phyloP scores from a whole-genome alignment of 2,113 vertebrate species.

The Bufo gargarizans region DNA sequence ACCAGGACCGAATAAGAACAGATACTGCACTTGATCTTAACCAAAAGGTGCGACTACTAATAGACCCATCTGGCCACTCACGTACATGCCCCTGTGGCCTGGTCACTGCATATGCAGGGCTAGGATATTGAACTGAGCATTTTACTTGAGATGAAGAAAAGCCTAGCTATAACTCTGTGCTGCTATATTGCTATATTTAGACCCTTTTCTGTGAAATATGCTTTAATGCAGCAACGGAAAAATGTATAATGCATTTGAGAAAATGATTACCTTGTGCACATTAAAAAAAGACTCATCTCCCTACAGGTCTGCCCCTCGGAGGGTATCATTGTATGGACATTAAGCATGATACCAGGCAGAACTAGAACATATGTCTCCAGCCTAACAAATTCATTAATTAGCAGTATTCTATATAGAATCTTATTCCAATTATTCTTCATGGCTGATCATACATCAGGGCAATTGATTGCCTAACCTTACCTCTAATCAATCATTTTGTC shows the following conservation, averaged over 20 bases:
- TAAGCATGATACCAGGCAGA: slow-evolving; percentile 33
- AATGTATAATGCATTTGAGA: neutral
- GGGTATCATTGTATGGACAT: slow-evolving; percentile 41
- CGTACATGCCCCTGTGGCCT: no score
- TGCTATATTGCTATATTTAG: neutral
- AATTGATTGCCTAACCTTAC: slow-evolving; percentile 53
- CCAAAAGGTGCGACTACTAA: no score
- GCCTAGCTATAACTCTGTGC: neutral
- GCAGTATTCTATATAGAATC: slow-evolving; percentile 26
- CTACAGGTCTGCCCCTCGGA: slow-evolving; percentile 28
- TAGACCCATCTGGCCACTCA: no score
- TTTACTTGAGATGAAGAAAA: neutral
- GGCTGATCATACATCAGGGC: slow-evolving; percentile 53
- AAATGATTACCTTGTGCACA: slow-evolving; percentile 24
- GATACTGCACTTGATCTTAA: no score
- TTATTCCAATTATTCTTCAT: slow-evolving; percentile 42
- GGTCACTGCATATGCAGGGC: neutral
- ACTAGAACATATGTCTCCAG: slow-evolving; percentile 35
- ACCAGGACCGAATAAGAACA: no score
- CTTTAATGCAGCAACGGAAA: neutral
- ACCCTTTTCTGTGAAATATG: neutral
- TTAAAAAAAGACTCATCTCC: slow-evolving; percentile 6
- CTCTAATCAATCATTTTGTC: slow-evolving; percentile 53
- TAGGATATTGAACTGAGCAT: neutral
- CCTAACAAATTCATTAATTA: slow-evolving; percentile 54